Percentiles rank a stretch among this genome's conserved stretches.
Conservation (phyloP, 2,797 vertebrate genomes). For the Mus spretus region DNA sequence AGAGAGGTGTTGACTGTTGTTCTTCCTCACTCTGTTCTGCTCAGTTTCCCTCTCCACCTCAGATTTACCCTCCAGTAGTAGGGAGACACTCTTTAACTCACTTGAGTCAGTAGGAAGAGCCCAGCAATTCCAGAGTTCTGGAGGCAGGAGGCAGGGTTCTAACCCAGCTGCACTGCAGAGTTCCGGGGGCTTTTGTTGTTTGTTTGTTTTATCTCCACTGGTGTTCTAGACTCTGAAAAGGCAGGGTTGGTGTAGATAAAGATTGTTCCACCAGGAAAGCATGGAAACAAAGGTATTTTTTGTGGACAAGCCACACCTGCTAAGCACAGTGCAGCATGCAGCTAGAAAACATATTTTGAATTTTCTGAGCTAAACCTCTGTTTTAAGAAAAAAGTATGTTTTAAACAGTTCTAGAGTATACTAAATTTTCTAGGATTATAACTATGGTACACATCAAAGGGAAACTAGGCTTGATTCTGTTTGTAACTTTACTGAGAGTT, state of each 20-base stretch:
- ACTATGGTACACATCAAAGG: neutral
- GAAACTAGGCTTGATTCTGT: neutral
- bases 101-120: neutral
- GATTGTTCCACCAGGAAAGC: neutral
- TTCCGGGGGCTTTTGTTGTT: neutral
- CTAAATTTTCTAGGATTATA: neutral
- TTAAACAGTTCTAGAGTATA: neutral
- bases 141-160: neutral
- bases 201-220: neutral
- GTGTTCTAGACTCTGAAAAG: neutral
- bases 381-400: neutral
- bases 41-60: neutral
- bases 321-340: rapidly evolving
- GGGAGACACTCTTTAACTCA: neutral
- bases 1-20: rapidly evolving
- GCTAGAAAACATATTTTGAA: neutral
- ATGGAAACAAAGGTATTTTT: neutral
- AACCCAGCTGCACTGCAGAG: too few species aligned
- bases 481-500: neutral
- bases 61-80: neutral
- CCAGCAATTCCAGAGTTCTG: neutral
- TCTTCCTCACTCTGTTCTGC: neutral
- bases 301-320: neutral
- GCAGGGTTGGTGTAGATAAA: neutral
- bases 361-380: neutral